Evolutionary conservation across 2,888 invertebrate genomes (phyloP), one percentile per base, ranked within the genome.

Genomic region (Pilophorus perplexus): DNA sequence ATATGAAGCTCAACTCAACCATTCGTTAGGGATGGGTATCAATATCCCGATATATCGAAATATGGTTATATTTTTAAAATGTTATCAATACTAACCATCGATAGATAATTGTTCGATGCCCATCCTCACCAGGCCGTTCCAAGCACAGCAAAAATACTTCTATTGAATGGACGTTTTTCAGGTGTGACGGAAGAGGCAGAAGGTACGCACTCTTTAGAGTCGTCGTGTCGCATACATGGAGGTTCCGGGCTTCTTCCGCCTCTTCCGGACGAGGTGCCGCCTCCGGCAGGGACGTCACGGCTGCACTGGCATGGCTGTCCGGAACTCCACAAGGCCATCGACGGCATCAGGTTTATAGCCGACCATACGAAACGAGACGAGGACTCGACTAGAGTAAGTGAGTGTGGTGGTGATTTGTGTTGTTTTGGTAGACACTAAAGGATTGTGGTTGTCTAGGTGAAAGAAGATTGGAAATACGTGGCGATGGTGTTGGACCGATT

Each of bases 401-500:
- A n/a, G 6, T 54, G 33, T 6, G 33, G 6, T 10, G 33, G 10
- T 33, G 6, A 6, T 33, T 6, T 33, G 33, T 8, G 14, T 10
- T 16, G 16, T 10, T 5, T 42, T 14, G 16, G 44, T 16, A 5
- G 14, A 5, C 14, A n/a, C 16, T 27, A 64, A 6, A 22, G 14
- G 28, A n/a, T n/a, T 12, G 6, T 33, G 33, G 12, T 12, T 33
- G 6, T 33, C 10, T 75, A 92, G 92, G 91, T 93, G 73, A 92
- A 92, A 80, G 94, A 96, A 82, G 96, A 97, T 82, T 97, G 97
- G 97, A 97, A 97, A 79, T 97, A 93, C 80, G 95, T 97, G 73
- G 96, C 96, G 71, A 94, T 96, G 93, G 96, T 97, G 72, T 83
- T 97, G 77, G 97, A 97, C 80, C 85, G 97, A 71, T 83, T 98